phyloP scores from a whole-genome alignment of 2,888 invertebrate species.

The Drymonia ruficornis region DNA sequence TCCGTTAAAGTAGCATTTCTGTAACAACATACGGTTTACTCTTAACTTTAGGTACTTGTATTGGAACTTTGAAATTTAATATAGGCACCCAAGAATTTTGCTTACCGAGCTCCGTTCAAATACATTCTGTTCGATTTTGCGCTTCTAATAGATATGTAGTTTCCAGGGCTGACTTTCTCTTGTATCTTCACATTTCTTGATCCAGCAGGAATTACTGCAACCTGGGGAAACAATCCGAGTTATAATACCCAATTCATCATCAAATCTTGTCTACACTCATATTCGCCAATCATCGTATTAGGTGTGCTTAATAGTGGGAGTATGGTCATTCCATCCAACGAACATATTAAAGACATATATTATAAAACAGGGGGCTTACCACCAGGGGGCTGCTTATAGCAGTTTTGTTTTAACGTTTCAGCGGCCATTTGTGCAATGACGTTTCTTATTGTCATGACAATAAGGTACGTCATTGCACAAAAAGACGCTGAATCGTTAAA shows the following conservation, averaged over 20 bases:
- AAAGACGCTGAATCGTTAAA: no score
- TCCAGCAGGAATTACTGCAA: conserved; percentile 90
- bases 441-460: no score
- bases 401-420: no score
- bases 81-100: background rate
- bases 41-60: background rate
- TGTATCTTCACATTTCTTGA: conserved; percentile 91
- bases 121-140: conserved; percentile 89
- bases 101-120: conserved; percentile 91
- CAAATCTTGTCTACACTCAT: no score
- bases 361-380: no score
- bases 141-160: conserved; percentile 92
- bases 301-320: no score
- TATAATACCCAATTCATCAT: background rate
- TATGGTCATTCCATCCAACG: no score
- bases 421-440: no score
- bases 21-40: conserved; percentile 33
- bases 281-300: no score
- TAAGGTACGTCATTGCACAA: no score
- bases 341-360: no score
- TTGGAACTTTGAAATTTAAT: background rate
- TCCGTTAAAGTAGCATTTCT: conserved; percentile 90
- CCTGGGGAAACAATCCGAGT: conserved; percentile 60
- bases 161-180: conserved; percentile 90
- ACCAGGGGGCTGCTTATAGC: no score